These are phyloP conservation scores for Anser brachyrhynchus DNA, from an alignment of 2,113 vertebrate species.

Conservation along the genomic window DNA sequence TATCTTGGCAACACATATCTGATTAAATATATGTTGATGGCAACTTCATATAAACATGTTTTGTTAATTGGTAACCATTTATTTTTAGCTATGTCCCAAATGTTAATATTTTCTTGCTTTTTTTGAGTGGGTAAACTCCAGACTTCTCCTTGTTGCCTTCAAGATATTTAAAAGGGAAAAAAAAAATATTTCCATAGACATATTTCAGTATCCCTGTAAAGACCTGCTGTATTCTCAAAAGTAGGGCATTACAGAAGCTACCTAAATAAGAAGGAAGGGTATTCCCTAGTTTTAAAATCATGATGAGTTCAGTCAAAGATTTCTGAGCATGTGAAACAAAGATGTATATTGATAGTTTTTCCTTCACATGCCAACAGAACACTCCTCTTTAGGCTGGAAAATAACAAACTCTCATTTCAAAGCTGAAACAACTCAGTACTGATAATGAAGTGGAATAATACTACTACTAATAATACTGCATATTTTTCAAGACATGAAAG, in stretches of 20 bases:
- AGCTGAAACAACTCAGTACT: background rate
- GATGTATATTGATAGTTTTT: background rate
- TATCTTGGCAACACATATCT: background rate
- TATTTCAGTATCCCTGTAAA: background rate
- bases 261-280: background rate
- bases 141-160: background rate
- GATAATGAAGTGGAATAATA: background rate
- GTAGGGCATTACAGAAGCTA: background rate
- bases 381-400: background rate
- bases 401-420: background rate
- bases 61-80: background rate
- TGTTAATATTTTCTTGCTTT: background rate
- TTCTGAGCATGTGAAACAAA: background rate
- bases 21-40: background rate
- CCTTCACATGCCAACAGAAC: background rate
- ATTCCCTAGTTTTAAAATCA: background rate
- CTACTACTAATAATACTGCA: background rate
- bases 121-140: background rate
- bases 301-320: background rate
- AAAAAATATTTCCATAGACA: background rate
- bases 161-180: background rate
- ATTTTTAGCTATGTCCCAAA: background rate
- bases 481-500: background rate
- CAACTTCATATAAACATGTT: background rate
- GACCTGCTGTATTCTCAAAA: background rate